phyloP scores from a whole-genome alignment of 2,113 vertebrate genomes.

The Bucco capensis region DNA sequence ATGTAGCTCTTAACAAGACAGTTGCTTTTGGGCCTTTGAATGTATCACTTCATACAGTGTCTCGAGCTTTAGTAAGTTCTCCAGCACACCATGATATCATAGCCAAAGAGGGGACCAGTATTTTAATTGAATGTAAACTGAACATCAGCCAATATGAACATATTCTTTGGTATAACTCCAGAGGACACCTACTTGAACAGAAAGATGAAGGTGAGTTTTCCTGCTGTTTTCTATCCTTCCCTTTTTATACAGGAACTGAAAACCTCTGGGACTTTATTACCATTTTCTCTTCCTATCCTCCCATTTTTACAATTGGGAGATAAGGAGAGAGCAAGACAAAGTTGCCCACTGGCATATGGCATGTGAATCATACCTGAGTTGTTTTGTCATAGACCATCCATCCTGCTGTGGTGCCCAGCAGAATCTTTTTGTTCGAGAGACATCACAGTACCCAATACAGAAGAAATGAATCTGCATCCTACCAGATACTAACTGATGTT shows the following conservation, averaged over 20 bases:
- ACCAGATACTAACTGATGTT: neutral
- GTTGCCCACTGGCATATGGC: neutral
- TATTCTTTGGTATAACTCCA: constrained; percentile 88
- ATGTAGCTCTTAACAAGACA: constrained; percentile 59
- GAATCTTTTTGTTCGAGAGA: neutral
- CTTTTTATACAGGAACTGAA: neutral
- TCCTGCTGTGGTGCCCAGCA: neutral
- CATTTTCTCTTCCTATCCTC: neutral
- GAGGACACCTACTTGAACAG: constrained; percentile 73
- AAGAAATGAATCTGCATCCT: neutral
- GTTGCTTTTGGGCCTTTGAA: constrained; percentile 37
- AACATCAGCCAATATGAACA: constrained; percentile 64
- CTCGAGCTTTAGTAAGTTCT: constrained; percentile 38
- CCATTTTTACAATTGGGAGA: neutral
- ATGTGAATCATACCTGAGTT: neutral
- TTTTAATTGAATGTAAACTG: constrained; percentile 84
- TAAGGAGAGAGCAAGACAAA: neutral
- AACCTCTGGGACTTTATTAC: neutral
- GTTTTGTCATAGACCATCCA: neutral
- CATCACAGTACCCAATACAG: neutral
- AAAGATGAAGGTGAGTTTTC: constrained; percentile 70
- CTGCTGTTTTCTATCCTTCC: neutral
- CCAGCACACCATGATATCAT: constrained; percentile 72
- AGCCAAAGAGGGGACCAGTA: constrained; percentile 84
- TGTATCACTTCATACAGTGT: constrained; percentile 40